A percentile compares a stretch with the other conserved stretches of the same genome.
phyloP scores from a whole-genome alignment of 2,797 vertebrate species.

The Cottoperca gobio region DNA sequence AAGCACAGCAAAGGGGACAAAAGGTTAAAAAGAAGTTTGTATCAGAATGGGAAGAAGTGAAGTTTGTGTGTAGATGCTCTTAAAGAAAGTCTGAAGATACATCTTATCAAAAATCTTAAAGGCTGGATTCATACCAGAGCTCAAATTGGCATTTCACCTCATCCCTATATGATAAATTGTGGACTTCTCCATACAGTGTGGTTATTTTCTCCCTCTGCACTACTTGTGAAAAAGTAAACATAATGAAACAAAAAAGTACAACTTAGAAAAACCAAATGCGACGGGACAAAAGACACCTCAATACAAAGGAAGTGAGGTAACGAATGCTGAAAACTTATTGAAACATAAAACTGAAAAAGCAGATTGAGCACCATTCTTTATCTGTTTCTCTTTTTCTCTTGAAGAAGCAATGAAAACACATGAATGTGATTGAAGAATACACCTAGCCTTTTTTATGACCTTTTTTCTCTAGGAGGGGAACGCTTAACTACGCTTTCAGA shows the following conservation, averaged over 20 bases:
- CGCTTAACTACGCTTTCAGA: slow-evolving; percentile 60
- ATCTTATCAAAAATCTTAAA: too few species aligned
- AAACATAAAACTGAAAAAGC: slow-evolving; percentile 15
- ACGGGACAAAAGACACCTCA: neutral
- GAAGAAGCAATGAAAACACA: neutral
- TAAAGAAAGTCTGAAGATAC: neutral
- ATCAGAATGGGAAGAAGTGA: neutral
- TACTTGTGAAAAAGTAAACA: slow-evolving; percentile 6
- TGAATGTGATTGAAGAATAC: slow-evolving; percentile 43
- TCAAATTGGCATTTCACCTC: slow-evolving; percentile 23
- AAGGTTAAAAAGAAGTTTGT: slow-evolving; percentile 6
- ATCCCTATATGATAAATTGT: slow-evolving; percentile 24
- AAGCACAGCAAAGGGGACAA: slow-evolving; percentile 28
- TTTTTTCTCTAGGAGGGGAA: slow-evolving; percentile 64
- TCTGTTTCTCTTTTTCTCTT: slow-evolving; percentile 4
- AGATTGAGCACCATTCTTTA: neutral
- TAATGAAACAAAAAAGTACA: neutral
- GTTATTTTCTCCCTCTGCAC: neutral
- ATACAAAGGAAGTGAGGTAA: slow-evolving; percentile 4
- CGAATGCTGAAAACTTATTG: neutral
- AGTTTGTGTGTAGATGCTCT: neutral
- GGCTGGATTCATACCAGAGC: slow-evolving; percentile 12
- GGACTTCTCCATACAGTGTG: neutral
- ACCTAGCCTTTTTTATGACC: slow-evolving; percentile 68
- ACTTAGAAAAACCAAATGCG: neutral